phyloP scores from a whole-genome alignment of 64 coral and sea anemone genomes.

The Pocillopora damicornis region DNA sequence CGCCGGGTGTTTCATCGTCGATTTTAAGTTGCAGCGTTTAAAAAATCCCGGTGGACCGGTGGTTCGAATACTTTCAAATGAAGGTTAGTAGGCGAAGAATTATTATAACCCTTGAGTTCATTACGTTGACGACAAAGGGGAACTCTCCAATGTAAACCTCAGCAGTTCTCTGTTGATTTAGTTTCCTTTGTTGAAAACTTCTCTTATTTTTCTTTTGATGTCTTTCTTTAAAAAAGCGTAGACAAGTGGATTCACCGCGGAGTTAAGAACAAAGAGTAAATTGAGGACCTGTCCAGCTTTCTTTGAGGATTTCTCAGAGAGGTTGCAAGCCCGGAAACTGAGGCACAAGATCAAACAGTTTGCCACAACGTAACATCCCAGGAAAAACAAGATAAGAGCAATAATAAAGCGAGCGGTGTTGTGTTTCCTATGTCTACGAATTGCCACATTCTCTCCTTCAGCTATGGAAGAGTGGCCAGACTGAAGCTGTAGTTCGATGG shows the following conservation, averaged over 20 bases:
- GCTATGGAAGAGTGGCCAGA: neutral
- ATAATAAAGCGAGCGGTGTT: neutral
- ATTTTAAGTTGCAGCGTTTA: no score
- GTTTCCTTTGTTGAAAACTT: neutral
- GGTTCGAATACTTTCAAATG: no score
- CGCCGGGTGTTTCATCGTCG: no score
- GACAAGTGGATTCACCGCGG: neutral
- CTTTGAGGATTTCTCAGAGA: neutral
- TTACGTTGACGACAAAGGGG: no score
- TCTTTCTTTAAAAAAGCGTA: conserved; percentile 5
- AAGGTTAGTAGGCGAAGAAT: no score
- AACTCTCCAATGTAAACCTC: no score
- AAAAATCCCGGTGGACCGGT: no score
- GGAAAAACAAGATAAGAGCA: neutral
- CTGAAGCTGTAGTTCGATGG: neutral
- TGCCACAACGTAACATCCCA: neutral
- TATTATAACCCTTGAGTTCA: no score
- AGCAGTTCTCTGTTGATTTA: neutral
- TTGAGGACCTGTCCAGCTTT: neutral
- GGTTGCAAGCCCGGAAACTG: neutral
- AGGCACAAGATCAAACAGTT: neutral
- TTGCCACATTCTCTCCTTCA: neutral
- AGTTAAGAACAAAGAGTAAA: neutral
- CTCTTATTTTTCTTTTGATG: neutral
- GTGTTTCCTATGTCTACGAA: neutral